A percentile compares a stretch with the other conserved stretches of the same genome.
phyloP scores from a whole-genome alignment of 2,888 invertebrate genomes.

The Itoplectis maculator region DNA sequence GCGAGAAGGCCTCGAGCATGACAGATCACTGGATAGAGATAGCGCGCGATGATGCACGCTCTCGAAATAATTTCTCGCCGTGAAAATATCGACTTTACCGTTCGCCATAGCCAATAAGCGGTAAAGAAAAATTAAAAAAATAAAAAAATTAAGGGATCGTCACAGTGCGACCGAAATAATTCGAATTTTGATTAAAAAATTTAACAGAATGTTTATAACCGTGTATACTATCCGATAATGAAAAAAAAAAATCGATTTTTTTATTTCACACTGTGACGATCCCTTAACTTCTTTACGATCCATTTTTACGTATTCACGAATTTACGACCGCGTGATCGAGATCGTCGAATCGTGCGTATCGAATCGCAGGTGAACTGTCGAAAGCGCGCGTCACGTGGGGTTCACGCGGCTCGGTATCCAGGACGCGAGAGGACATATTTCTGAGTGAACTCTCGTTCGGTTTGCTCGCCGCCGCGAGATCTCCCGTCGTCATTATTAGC shows the following conservation, averaged over 20 bases:
- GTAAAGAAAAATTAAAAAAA: slow-evolving; percentile 7
- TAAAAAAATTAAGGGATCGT: too few relatives aligned
- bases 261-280: not conserved
- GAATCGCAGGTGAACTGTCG: slow-evolving; percentile 37
- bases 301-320: slow-evolving; percentile 56
- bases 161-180: too few relatives aligned
- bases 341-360: slow-evolving; percentile 58
- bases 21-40: slow-evolving; percentile 54
- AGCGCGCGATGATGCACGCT: slow-evolving; percentile 50
- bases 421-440: slow-evolving; percentile 36
- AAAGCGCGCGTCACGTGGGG: slow-evolving; percentile 15
- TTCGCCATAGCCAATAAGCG: slow-evolving; percentile 4
- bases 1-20: slow-evolving; percentile 39
- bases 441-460: not conserved
- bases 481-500: slow-evolving; percentile 38
- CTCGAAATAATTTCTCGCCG: slow-evolving; percentile 48
- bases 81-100: slow-evolving; percentile 8
- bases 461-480: slow-evolving; percentile 9
- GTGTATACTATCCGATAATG: too few relatives aligned
- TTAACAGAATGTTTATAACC: too few relatives aligned
- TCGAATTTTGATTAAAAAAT: too few relatives aligned
- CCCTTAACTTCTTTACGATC: slow-evolving; percentile 41
- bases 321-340: slow-evolving; percentile 41
- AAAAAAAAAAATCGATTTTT: not conserved
- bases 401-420: slow-evolving; percentile 29